phyloP scores from a whole-genome alignment of 2,113 vertebrate genomes.

The Microcebus murinus region DNA sequence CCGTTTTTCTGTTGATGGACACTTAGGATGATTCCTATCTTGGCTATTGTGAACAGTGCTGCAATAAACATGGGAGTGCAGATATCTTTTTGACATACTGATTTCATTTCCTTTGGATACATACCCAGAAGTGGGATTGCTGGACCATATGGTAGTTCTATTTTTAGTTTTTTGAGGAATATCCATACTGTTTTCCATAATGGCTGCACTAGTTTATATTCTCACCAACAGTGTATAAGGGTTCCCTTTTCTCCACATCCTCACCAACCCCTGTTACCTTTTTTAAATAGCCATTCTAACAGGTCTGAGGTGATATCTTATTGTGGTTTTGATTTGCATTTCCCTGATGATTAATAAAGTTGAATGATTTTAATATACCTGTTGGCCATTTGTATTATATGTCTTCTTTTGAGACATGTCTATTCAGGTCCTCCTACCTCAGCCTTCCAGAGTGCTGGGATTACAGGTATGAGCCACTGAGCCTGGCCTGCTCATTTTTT shows the following conservation, averaged over 20 bases:
- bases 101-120: not conserved
- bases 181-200: not conserved
- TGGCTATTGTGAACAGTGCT: not conserved
- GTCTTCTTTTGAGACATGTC: not conserved
- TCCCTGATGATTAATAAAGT: not conserved
- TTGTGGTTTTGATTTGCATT: not conserved
- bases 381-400: not conserved
- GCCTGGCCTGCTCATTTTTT: not conserved
- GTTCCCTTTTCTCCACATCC: not conserved
- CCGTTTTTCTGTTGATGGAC: not conserved
- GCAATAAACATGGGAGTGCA: not conserved
- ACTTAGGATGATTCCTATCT: not conserved
- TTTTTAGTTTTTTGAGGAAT: not conserved
- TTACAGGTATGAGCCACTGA: too few relatives aligned
- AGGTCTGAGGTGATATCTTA: not conserved
- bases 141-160: not conserved
- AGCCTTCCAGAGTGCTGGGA: too few relatives aligned
- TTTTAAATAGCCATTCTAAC: not conserved
- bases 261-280: not conserved
- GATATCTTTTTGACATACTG: not conserved
- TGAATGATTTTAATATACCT: not conserved
- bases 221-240: too few relatives aligned
- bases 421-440: not conserved
- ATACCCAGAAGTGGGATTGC: not conserved
- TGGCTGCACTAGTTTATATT: not conserved